Base-by-base conservation (phyloP, 2,888 invertebrate species). In the Phrixothrix hirtus region DNA sequence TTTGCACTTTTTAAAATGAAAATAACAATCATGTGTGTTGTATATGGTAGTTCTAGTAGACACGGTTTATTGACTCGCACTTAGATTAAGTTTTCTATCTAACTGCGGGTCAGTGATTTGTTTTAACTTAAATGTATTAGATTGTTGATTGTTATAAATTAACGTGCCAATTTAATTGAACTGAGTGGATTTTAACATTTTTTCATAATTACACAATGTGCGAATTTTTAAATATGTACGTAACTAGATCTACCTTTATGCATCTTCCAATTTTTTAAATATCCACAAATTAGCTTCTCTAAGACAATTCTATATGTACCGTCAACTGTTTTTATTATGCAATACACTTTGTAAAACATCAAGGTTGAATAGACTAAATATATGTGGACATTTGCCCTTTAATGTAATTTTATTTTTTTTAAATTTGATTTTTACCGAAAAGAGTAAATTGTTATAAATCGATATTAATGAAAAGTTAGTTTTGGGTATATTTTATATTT, bases 11-110 rank as follows among this genome's bases (percentile, higher is more conserved):
- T 46, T 49, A 41, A 44, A 41, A 38, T 38, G 31, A 49, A 55
- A 50, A 25, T 49, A 59, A 62, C 62, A 62, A 62, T 62, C 62
- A 62, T 61, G 50, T 54, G 27, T 47, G 37, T 52, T 35, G 44
- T 36, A 17, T 38, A 13, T 36, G 25, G 11, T 38, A 13, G 38
- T 38, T 31, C 21, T 38, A 36, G 17, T 2, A 15, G 12, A 11
- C 21, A 16, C 29, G 13, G 32, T 21, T 39, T 25, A 10, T 11
- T 26, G 32, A 16, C 13, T 39, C 25, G 30, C 32, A 17, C 10
- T 39, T 47, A 36, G 6, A 21, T 15, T 35, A 36, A 29, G 13
- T 31, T 41, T 30, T 30, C 2, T 11, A 11, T 6, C 14, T 6
- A 13, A 25, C 21, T 32, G 25, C 31, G 6, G 13, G 15, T 25